Evolutionary conservation across 2,113 vertebrate genomes (phyloP), one percentile per base, ranked within the genome.

Genomic region (Muntiacus muntjak): DNA sequence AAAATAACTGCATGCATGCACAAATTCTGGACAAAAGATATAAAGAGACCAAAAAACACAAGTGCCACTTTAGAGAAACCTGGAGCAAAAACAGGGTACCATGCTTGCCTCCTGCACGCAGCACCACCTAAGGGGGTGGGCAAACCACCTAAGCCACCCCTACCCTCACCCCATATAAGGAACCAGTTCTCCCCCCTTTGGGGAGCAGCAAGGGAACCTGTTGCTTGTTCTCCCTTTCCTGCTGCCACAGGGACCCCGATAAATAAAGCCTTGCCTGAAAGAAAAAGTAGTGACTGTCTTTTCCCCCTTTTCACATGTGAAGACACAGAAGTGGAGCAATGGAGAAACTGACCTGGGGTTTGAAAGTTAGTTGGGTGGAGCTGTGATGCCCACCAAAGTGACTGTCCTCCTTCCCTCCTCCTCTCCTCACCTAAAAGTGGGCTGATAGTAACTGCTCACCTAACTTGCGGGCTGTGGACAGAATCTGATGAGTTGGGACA

Each of bases 41-140:
- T 1, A 25, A 4, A 25, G 40, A 25, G 36, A 26, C 0, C 23
- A 15, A 3, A 76, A 4, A 7, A 0, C 71, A 76, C 71, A 43
- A 14, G 6, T 43, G 71, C 23, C 71, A 26, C 23, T 43, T 25
- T 7, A 26, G 71, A 40, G 23, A 76, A 14, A 76, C 40, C 71
- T 43, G 71, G 71, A 43, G 40, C 71, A 26, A 26, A 76, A 76
- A 26, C 12, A 76, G 71, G 6, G 71, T 2, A 43, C 36, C 71
- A 25, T 3, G 12, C 71, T 43, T 25, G 71, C 71, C 71, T 40
- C 67, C 40, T 26, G 36, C 71, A 74, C 21, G 13, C 71, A 43
- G 36, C 21, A 7, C 40, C 40, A 26, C 40, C 23, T 43, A 1
- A 43, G 71, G 36, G 19, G 71, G 21, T 74, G 36, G 36, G 36